Conservation (phyloP, 2,797 vertebrate genomes). For the Hypotaenidia philippensis region DNA sequence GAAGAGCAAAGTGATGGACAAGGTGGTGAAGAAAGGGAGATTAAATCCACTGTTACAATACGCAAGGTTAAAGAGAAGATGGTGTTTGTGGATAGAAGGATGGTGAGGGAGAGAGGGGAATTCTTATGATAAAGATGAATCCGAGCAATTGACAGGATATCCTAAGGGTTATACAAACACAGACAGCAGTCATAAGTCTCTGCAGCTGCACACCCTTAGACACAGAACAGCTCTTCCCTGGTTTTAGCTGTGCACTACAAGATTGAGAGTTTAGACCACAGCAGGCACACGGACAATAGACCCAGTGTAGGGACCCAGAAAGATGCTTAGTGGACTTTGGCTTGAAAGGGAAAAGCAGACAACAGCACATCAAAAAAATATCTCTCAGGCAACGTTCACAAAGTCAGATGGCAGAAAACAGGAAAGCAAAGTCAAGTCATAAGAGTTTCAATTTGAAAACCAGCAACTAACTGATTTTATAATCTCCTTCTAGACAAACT, state of each 20-base stretch:
- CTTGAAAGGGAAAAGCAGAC: not conserved
- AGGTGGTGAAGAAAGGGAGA: not conserved
- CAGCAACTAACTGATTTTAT: not conserved
- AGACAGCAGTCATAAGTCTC: not conserved
- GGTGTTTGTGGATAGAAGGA: not conserved
- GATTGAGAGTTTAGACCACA: not conserved
- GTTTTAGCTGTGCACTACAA: not conserved
- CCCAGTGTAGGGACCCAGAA: not conserved
- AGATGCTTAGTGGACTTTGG: not conserved
- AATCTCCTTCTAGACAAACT: not conserved
- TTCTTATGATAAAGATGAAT: constrained; percentile 1
- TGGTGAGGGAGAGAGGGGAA: not conserved
- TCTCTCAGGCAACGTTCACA: not conserved
- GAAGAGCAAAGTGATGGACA: constrained; percentile 37
- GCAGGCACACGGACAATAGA: not conserved
- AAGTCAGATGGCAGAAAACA: not conserved
- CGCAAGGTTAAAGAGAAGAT: not conserved
- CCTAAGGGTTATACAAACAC: not conserved
- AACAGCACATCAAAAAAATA: not conserved
- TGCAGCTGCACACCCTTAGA: not conserved
- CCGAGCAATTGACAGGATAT: not conserved
- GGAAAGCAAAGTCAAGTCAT: not conserved
- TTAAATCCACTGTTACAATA: not conserved
- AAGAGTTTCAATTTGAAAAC: not conserved
- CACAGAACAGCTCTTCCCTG: not conserved